These are phyloP conservation scores for Platorchestia sp. DNA, from an alignment of 1,140 invertebrate species.

Conservation along the genomic window DNA sequence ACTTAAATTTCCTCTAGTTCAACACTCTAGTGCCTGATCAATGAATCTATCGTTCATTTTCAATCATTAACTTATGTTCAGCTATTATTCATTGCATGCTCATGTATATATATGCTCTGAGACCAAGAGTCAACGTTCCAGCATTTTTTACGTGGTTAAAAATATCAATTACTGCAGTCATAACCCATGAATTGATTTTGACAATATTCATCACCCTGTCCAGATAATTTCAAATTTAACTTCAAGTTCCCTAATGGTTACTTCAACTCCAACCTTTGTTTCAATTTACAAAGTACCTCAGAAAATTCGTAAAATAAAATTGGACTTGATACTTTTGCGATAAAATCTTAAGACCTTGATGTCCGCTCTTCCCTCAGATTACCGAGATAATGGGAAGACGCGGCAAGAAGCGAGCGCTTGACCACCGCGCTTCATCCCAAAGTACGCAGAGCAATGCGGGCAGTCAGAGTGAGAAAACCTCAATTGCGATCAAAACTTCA, in stretches of 20 bases:
- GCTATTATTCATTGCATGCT: no score
- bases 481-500: neutral
- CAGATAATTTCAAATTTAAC: neutral
- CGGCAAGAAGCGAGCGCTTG: neutral
- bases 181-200: no score
- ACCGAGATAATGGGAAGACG: constrained; percentile 8
- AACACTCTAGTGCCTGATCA: no score
- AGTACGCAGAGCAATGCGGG: neutral
- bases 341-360: neutral
- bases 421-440: neutral
- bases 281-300: neutral
- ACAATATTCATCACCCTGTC: no score
- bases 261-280: neutral
- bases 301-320: neutral
- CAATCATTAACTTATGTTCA: no score
- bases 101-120: no score
- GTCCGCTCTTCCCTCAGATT: neutral
- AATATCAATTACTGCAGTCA: no score
- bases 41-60: no score
- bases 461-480: neutral
- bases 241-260: neutral
- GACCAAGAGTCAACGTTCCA: no score
- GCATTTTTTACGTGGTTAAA: no score
- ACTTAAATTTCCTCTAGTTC: no score
- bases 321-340: neutral